These are phyloP conservation scores for Chrysolina americana DNA, from an alignment of 2,888 invertebrate genomes.

Conservation along the genomic window DNA sequence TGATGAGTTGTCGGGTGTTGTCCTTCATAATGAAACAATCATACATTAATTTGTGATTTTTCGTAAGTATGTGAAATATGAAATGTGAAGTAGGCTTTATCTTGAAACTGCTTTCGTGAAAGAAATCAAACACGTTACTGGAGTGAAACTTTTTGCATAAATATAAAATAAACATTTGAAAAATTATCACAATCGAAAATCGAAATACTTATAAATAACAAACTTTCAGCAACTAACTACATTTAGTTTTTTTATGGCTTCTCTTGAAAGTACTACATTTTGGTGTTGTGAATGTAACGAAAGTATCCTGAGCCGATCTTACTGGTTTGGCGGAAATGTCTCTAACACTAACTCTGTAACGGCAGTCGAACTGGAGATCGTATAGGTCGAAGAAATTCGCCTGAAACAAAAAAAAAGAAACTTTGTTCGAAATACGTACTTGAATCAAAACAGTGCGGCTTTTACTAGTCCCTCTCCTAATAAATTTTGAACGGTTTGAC, in stretches of 20 bases:
- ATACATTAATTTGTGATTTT: no score
- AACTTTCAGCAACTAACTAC: slow-evolving; percentile 27
- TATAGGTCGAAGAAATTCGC: slow-evolving; percentile 73
- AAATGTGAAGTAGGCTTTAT: no score
- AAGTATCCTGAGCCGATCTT: slow-evolving; percentile 69
- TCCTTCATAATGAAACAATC: no score
- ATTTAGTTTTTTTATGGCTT: slow-evolving; percentile 33
- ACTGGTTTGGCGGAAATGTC: slow-evolving; percentile 60
- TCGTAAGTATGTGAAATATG: no score
- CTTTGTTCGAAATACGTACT: background rate
- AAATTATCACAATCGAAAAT: slow-evolving; percentile 38
- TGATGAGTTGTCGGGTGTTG: no score
- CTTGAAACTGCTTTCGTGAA: background rate
- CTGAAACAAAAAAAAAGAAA: slow-evolving; percentile 69
- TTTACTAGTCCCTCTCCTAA: no score
- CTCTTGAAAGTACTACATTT: slow-evolving; percentile 63
- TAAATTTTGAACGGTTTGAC: no score
- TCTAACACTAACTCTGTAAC: slow-evolving; percentile 73
- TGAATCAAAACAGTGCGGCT: no score
- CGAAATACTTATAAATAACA: background rate
- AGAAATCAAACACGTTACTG: background rate
- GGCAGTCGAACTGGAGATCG: slow-evolving; percentile 74
- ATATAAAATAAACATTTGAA: slow-evolving; percentile 31
- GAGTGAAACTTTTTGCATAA: background rate
- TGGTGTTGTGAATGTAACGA: slow-evolving; percentile 72